A percentile compares a stretch with the other conserved stretches of the same genome.
Conservation (phyloP, 1,140 invertebrate genomes). For the Sitodiplosis mosellana region DNA sequence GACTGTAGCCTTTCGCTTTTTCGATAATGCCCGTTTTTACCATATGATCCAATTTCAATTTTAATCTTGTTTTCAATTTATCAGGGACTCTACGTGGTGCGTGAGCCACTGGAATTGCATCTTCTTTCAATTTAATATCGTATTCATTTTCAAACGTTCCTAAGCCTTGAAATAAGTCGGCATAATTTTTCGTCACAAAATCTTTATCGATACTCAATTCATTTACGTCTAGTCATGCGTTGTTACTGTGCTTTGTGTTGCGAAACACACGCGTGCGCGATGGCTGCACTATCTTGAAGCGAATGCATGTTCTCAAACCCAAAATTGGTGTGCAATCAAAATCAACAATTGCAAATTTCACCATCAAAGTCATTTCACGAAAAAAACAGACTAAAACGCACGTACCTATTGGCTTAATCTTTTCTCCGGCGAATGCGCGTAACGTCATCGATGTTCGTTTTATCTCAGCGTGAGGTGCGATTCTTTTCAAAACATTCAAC, state of each 20-base stretch:
- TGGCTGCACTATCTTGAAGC: slow-evolving; percentile 3
- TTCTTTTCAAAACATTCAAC: slow-evolving; percentile 7
- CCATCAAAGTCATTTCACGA: neutral
- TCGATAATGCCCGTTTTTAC: slow-evolving; percentile 10
- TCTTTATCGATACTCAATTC: neutral
- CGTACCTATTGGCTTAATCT: slow-evolving; percentile 7
- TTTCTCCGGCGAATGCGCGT: slow-evolving; percentile 7
- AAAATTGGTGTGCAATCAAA: slow-evolving; percentile 5
- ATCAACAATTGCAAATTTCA: slow-evolving; percentile 4
- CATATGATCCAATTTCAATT: slow-evolving; percentile 11
- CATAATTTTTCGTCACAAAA: neutral
- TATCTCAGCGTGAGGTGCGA: no score
- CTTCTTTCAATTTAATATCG: slow-evolving; percentile 1
- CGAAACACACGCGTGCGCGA: no score
- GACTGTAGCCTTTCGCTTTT: slow-evolving; percentile 13
- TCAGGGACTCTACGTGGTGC: slow-evolving; percentile 9
- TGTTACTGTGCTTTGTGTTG: neutral
- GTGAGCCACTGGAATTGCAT: slow-evolving; percentile 6
- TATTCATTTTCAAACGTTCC: slow-evolving; percentile 4
- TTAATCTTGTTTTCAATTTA: slow-evolving; percentile 10
- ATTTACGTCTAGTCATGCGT: neutral
- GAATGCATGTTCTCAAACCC: slow-evolving; percentile 4
- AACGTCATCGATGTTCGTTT: slow-evolving; percentile 6
- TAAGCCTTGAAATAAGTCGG: neutral
- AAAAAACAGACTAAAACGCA: neutral